These are phyloP conservation scores for human DNA, from an alignment of 2,113 vertebrate genomes.

Conservation along the genomic window GRCh38 chr22:40032001-40032500, in stretches of 20 bases:
- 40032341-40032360: no score
- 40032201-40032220: background rate
- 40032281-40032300: background rate
- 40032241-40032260: background rate
- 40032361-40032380: background rate
- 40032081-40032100: background rate
- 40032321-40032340: background rate
- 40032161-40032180: no score
- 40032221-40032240: background rate
- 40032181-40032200: background rate
- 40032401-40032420: background rate
- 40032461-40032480: rapidly evolving
- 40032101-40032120: background rate
- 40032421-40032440: background rate
- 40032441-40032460: background rate
- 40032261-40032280: background rate
- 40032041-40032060: background rate
- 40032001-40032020: constrained; percentile 48
- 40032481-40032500: background rate
- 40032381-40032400: background rate
- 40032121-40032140: no score
- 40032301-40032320: background rate
- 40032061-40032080: background rate
- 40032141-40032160: rapidly evolving
- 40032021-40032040: background rate